These are phyloP conservation scores for Xerus inauris DNA, from an alignment of 2,113 vertebrate genomes.

Conservation along the genomic window DNA sequence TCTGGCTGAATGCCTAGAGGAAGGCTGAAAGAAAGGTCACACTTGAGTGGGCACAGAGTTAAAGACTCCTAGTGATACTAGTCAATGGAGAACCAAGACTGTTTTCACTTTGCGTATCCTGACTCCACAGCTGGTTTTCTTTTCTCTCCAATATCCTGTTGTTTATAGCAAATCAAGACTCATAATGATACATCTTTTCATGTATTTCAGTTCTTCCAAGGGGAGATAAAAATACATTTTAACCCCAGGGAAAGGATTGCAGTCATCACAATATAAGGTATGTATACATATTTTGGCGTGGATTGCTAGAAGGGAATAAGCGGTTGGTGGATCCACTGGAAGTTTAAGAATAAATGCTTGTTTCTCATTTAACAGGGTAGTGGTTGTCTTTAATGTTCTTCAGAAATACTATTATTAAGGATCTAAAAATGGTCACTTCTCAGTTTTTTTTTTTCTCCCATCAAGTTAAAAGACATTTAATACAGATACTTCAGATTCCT, in stretches of 20 bases:
- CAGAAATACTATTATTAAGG: neutral
- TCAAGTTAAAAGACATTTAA: slow-evolving; percentile 36
- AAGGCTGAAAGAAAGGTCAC: neutral
- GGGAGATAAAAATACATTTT: slow-evolving; percentile 59
- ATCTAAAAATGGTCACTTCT: neutral
- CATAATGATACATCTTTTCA: neutral
- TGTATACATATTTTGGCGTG: too few species aligned
- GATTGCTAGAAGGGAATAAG: slow-evolving; percentile 5
- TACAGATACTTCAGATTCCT: neutral
- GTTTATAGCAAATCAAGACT: neutral
- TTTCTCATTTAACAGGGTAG: neutral
- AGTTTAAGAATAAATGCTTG: slow-evolving; percentile 38
- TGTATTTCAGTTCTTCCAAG: slow-evolving; percentile 67
- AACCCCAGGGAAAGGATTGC: slow-evolving; percentile 64
- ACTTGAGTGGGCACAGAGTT: neutral
- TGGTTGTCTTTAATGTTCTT: slow-evolving; percentile 4
- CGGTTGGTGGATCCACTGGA: neutral
- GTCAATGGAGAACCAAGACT: neutral
- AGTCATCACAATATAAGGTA: slow-evolving; percentile 62
- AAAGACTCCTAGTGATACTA: too few species aligned
- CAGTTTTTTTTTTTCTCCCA: neutral
- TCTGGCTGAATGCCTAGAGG: neutral
- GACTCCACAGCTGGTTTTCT: neutral
- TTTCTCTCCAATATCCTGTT: slow-evolving; percentile 9
- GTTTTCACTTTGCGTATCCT: neutral